Evolutionary conservation across 2,797 vertebrate genomes (phyloP).

Genomic region (Intellagama lesueurii): DNA sequence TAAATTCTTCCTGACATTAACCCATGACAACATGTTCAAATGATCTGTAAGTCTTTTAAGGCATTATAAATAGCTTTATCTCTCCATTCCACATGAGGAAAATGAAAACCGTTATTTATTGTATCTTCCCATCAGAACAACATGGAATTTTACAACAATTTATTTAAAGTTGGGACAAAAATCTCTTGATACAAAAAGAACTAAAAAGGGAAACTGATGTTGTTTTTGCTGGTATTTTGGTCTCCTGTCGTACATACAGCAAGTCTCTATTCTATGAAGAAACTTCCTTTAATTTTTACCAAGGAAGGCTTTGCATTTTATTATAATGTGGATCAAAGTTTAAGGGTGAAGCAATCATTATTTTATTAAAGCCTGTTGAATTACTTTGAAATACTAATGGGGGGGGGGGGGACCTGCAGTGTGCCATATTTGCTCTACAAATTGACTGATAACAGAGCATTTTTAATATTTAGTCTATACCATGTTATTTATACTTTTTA

Average conservation of each 20-base stretch:
- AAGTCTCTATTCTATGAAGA: conserved; percentile 51
- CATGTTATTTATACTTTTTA: conserved; percentile 70
- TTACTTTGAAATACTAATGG: conserved; percentile 59
- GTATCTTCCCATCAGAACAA: conserved; percentile 64
- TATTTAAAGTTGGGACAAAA: conserved; percentile 72
- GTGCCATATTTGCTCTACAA: conserved; percentile 72
- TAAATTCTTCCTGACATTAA: conserved; percentile 73
- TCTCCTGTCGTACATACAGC: conserved; percentile 53
- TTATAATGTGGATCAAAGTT: conserved; percentile 59
- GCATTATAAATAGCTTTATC: conserved; percentile 77
- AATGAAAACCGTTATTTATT: conserved; percentile 77
- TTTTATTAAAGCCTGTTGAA: conserved; percentile 72
- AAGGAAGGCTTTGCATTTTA: conserved; percentile 68
- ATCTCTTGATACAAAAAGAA: conserved; percentile 73
- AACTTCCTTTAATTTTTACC: conserved; percentile 65
- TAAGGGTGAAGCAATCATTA: conserved; percentile 56
- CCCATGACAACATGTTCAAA: conserved; percentile 75
- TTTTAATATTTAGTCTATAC: conserved; percentile 75
- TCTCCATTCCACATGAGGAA: conserved; percentile 74
- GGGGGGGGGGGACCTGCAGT: conserved; percentile 46
- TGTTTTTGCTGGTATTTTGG: conserved; percentile 56
- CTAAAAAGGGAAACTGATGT: conserved; percentile 70
- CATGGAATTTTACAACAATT: conserved; percentile 74
- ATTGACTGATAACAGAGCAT: conserved; percentile 57
- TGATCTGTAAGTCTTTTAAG: conserved; percentile 74